phyloP scores from a whole-genome alignment of 2,113 vertebrate species.

The Chiloscyllium plagiosum region DNA sequence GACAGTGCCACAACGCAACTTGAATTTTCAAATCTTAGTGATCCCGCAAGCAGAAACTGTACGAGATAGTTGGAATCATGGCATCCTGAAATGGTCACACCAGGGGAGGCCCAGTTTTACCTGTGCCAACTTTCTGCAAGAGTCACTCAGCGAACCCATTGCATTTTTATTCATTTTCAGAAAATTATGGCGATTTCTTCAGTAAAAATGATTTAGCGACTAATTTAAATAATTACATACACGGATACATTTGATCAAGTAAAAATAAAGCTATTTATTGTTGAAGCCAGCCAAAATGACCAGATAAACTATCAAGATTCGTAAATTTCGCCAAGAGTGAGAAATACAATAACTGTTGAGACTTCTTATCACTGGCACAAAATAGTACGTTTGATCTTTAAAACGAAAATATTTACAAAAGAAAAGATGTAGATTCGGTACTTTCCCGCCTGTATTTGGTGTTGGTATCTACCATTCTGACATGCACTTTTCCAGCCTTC shows the following conservation, averaged over 20 bases:
- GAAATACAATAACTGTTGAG: slow-evolving; percentile 80
- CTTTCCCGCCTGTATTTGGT: slow-evolving; percentile 71
- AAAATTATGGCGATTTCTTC: not conserved
- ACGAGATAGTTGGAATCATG: not conserved
- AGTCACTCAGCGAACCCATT: no score
- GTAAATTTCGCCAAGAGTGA: slow-evolving; percentile 81
- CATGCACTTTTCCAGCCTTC: slow-evolving; percentile 63
- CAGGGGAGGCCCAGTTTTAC: not conserved
- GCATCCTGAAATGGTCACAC: not conserved
- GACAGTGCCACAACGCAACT: not conserved
- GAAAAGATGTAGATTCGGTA: slow-evolving; percentile 38
- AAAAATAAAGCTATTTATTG: slow-evolving; percentile 99
- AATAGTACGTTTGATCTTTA: slow-evolving; percentile 86
- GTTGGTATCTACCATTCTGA: slow-evolving; percentile 66
- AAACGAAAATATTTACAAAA: slow-evolving; percentile 76
- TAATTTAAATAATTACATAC: slow-evolving; percentile 42
- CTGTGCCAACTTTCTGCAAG: not conserved
- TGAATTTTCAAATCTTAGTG: not conserved
- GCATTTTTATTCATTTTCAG: no score
- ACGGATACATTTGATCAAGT: slow-evolving; percentile 58
- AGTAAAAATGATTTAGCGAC: not conserved
- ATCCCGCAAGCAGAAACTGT: not conserved
- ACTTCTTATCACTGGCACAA: slow-evolving; percentile 84
- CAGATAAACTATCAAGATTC: slow-evolving; percentile 95
- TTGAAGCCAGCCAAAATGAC: slow-evolving; percentile 98